Evolutionary conservation across 2,797 vertebrate species (phyloP).

Genomic region (Parauchenoglanis ngamensis): DNA sequence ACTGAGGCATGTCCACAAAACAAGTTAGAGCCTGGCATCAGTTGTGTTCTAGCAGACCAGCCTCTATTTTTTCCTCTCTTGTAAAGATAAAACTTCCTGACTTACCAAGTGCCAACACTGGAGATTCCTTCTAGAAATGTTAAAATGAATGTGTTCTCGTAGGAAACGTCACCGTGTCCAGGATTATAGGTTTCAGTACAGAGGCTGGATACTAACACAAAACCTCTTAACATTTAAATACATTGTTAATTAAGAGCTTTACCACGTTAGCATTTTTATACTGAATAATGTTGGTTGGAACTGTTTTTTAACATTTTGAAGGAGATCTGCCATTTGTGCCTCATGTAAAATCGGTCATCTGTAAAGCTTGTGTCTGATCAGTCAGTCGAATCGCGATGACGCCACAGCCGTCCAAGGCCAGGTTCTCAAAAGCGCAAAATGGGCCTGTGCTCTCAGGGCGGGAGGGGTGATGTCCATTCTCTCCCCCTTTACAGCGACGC

Average conservation of each 20-base stretch:
- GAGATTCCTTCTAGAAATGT: background rate
- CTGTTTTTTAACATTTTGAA: background rate
- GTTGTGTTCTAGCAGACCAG: background rate
- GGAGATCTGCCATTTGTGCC: background rate
- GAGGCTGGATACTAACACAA: background rate
- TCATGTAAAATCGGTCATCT: background rate
- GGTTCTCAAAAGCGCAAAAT: no score
- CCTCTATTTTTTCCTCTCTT: background rate
- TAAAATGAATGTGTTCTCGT: background rate
- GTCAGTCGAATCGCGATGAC: background rate
- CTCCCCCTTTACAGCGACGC: no score
- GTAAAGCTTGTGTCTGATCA: background rate
- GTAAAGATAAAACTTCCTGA: background rate
- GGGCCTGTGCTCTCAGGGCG: no score
- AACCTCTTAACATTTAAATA: background rate
- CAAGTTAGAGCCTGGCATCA: background rate
- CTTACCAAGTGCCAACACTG: background rate
- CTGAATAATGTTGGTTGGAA: background rate
- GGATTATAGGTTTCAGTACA: background rate
- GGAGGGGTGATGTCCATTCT: no score
- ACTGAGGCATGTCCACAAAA: background rate
- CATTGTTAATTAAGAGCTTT: background rate
- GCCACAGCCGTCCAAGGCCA: no score
- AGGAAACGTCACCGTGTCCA: background rate
- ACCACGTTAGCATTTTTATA: background rate